These are phyloP conservation scores for Telmatherina bonti DNA, from an alignment of 2,797 vertebrate species.

Conservation along the genomic window DNA sequence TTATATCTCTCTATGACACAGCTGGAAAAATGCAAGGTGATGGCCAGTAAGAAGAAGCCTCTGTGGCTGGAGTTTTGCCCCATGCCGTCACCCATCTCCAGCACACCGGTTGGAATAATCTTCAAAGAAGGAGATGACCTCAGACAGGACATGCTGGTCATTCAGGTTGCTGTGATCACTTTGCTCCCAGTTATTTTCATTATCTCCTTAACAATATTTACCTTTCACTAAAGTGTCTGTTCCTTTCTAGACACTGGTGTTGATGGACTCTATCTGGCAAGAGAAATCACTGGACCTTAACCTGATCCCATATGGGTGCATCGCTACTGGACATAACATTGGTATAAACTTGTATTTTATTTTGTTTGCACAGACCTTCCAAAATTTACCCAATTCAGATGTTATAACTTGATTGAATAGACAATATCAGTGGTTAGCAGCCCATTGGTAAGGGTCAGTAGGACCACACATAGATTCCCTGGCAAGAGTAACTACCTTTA, in stretches of 20 bases:
- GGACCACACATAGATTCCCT: no score
- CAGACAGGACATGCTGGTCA: conserved; percentile 86
- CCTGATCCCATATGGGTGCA: conserved; percentile 86
- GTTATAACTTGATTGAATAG: no score
- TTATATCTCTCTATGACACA: conserved; percentile 30
- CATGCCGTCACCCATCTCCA: conserved; percentile 69
- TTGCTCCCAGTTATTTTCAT: no score
- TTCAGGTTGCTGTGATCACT: conserved; percentile 73
- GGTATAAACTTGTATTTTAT: conserved; percentile 58
- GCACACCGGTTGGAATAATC: conserved; percentile 81
- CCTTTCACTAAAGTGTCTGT: neutral
- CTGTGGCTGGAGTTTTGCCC: conserved; percentile 86
- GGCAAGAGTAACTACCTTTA: no score
- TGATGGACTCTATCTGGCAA: conserved; percentile 89
- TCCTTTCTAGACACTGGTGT: conserved; percentile 72
- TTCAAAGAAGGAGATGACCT: conserved; percentile 88
- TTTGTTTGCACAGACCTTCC: neutral
- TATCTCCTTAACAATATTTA: no score
- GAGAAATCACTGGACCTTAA: conserved; percentile 84
- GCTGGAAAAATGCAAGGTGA: conserved; percentile 84
- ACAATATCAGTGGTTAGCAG: no score
- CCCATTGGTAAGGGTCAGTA: no score
- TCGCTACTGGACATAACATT: conserved; percentile 85
- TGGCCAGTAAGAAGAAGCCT: conserved; percentile 87
- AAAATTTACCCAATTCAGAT: no score